These are phyloP conservation scores for Plutella xylostella DNA, from an alignment of 2,888 invertebrate species.

Conservation along the genomic window DNA sequence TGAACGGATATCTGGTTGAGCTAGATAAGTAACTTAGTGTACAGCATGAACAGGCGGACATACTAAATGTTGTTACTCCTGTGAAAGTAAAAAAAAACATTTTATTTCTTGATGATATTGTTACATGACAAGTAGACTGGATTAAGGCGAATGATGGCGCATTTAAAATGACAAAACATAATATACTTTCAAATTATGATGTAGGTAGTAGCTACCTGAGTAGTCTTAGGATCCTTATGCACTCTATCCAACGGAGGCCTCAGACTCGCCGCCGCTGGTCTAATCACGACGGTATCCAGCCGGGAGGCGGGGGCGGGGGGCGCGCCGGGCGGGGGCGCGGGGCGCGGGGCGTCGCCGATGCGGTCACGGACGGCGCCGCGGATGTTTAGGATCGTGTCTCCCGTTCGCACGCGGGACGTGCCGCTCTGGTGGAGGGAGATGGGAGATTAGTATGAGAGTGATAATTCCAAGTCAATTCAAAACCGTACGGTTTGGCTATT, in stretches of 20 bases:
- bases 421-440: not conserved
- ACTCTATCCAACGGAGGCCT: conserved; percentile 12
- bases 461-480: not conserved
- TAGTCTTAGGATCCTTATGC: not conserved
- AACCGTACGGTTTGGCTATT: not conserved
- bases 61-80: too few relatives aligned
- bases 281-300: conserved; percentile 54
- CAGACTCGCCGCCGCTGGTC: conserved; percentile 35
- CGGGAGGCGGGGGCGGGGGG: conserved; percentile 42
- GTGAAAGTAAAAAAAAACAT: too few relatives aligned
- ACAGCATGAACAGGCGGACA: too few relatives aligned
- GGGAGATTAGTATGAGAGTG: not conserved
- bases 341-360: conserved; percentile 36
- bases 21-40: too few relatives aligned
- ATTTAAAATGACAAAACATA: too few relatives aligned
- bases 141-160: too few relatives aligned
- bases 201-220: too few relatives aligned
- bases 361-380: conserved; percentile 56
- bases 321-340: conserved; percentile 40
- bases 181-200: too few relatives aligned
- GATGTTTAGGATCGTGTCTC: conserved; percentile 59
- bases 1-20: too few relatives aligned
- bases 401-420: conserved; percentile 47
- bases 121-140: too few relatives aligned
- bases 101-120: too few relatives aligned